phyloP scores from a whole-genome alignment of 2,888 invertebrate genomes.

The Diaperis boleti region DNA sequence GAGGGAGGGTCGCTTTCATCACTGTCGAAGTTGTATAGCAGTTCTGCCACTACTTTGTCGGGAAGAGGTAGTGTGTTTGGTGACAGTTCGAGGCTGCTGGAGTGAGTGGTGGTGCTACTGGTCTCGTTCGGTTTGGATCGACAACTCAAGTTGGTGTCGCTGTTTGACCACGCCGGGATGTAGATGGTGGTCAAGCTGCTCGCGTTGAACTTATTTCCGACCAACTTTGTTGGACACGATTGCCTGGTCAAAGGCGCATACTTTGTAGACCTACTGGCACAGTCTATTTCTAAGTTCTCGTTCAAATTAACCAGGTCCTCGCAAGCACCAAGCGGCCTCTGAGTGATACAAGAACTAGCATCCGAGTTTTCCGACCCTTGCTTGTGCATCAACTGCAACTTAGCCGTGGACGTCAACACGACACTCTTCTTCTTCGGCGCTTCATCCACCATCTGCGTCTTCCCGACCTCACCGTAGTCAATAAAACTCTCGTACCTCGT shows the following conservation, averaged over 20 bases:
- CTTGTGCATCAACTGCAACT: slow-evolving; percentile 64
- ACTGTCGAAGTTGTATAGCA: slow-evolving; percentile 68
- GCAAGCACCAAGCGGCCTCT: slow-evolving; percentile 73
- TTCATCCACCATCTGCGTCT: slow-evolving; percentile 45
- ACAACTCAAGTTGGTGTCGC: slow-evolving; percentile 61
- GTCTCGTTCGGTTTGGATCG: slow-evolving; percentile 48
- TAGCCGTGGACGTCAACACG: slow-evolving; percentile 68
- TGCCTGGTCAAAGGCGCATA: slow-evolving; percentile 68
- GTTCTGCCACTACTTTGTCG: slow-evolving; percentile 69
- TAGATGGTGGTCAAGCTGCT: slow-evolving; percentile 70
- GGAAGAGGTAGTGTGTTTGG: slow-evolving; percentile 68
- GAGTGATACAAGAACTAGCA: slow-evolving; percentile 72
- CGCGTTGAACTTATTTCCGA: slow-evolving; percentile 71
- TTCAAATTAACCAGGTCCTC: slow-evolving; percentile 77
- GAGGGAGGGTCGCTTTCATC: slow-evolving; percentile 54
- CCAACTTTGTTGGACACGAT: slow-evolving; percentile 76
- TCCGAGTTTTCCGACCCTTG: slow-evolving; percentile 71
- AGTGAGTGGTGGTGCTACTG: slow-evolving; percentile 67
- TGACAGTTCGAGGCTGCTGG: slow-evolving; percentile 71
- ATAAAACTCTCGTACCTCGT: slow-evolving; percentile 68
- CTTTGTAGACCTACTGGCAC: slow-evolving; percentile 53
- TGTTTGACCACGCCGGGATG: slow-evolving; percentile 68
- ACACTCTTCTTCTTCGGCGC: slow-evolving; percentile 58
- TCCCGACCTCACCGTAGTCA: slow-evolving; percentile 63
- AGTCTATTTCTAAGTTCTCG: slow-evolving; percentile 70